Percentiles rank a stretch among this genome's conserved stretches.
Conservation (phyloP, 2,888 invertebrate species). For the Nineta flava region DNA sequence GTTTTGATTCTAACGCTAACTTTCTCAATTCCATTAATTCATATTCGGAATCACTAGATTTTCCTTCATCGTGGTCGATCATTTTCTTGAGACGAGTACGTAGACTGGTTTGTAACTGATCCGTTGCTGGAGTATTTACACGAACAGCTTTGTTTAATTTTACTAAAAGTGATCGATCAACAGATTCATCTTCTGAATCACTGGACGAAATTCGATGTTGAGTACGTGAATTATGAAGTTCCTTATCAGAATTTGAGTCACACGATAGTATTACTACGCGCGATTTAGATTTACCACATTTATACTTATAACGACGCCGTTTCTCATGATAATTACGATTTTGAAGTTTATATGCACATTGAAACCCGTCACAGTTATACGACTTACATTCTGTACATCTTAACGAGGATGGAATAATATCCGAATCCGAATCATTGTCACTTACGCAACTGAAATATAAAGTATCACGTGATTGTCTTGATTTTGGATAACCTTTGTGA, state of each 20-base stretch:
- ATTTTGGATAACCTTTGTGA: neutral
- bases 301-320: neutral
- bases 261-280: neutral
- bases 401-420: neutral
- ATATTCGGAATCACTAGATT: conserved; percentile 9
- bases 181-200: conserved; percentile 17
- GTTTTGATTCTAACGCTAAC: conserved; percentile 9
- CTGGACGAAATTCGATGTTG: neutral
- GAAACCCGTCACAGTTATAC: neutral
- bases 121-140: conserved; percentile 19
- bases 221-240: neutral
- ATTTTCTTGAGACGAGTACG: conserved; percentile 22
- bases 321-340: neutral
- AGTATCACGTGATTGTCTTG: neutral
- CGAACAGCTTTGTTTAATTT: conserved; percentile 38
- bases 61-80: conserved; percentile 14
- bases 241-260: neutral
- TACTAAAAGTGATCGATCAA: conserved; percentile 18
- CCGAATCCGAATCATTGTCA: neutral
- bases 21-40: conserved; percentile 10
- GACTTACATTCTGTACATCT: neutral
- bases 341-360: neutral
- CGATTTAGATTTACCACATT: neutral
- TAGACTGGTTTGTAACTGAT: conserved; percentile 14
- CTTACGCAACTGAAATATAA: conserved; percentile 1